Conservation (phyloP, 2,888 invertebrate genomes). For the Loripinus fragilis region DNA sequence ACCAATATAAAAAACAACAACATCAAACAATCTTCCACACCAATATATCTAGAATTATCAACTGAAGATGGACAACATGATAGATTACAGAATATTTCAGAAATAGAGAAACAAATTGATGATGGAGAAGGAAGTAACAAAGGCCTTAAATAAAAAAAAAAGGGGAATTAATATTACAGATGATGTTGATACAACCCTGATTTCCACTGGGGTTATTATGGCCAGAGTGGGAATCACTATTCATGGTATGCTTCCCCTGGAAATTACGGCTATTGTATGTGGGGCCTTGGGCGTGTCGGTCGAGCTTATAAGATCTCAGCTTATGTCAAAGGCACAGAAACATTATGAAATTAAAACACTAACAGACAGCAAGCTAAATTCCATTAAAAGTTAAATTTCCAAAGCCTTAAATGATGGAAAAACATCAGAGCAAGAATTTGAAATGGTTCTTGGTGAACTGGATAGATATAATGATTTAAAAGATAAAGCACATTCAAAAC, state of each 20-base stretch:
- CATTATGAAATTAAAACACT: not conserved
- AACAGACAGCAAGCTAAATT: not conserved
- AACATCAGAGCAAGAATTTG: not conserved
- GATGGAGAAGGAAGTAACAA: too few species aligned
- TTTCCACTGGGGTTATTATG: too few species aligned
- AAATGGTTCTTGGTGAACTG: not conserved
- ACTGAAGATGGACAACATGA: too few species aligned
- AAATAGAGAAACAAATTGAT: too few species aligned
- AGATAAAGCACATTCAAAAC: not conserved
- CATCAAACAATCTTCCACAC: too few species aligned
- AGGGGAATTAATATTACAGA: too few species aligned
- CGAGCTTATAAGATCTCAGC: not conserved
- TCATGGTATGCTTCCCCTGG: not conserved
- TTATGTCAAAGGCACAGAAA: conserved; percentile 2
- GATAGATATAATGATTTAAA: not conserved
- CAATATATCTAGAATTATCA: too few species aligned
- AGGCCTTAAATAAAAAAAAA: too few species aligned
- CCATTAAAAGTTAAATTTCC: not conserved
- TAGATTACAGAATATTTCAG: too few species aligned
- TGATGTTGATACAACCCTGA: too few species aligned
- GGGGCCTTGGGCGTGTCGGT: not conserved
- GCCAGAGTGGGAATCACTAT: too few species aligned
- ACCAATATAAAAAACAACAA: too few species aligned
- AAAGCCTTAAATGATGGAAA: not conserved
- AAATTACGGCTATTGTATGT: not conserved